These are phyloP conservation scores for Macrostomum lignano DNA, from an alignment of 1,140 invertebrate species.

Conservation along the genomic window DNA sequence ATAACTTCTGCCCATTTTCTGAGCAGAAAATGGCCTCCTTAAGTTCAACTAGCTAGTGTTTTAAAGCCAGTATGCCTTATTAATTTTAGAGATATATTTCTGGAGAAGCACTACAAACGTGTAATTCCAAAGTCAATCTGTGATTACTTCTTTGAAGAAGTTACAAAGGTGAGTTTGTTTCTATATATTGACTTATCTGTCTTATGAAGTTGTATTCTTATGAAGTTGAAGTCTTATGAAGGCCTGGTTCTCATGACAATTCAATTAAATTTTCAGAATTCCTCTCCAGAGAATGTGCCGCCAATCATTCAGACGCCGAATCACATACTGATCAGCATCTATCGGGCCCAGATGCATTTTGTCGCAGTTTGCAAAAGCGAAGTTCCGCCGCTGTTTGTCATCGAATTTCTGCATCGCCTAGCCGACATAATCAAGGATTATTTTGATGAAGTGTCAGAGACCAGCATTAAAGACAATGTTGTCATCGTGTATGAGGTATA, in stretches of 20 bases:
- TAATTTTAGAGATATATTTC: slow-evolving; percentile 83
- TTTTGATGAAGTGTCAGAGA: slow-evolving; percentile 78
- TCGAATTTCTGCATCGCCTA: slow-evolving; percentile 86
- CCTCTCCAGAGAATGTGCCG: too few relatives aligned
- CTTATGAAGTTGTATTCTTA: slow-evolving; percentile 62
- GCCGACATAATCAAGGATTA: slow-evolving; percentile 88
- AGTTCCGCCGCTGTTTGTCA: slow-evolving; percentile 82
- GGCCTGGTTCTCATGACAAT: too few relatives aligned
- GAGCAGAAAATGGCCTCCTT: too few relatives aligned
- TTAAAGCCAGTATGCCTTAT: too few relatives aligned
- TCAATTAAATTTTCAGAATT: too few relatives aligned
- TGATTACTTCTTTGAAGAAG: slow-evolving; percentile 95
- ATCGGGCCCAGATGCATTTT: slow-evolving; percentile 64
- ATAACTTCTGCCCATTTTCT: too few relatives aligned
- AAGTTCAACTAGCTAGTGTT: too few relatives aligned
- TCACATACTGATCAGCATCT: slow-evolving; percentile 83
- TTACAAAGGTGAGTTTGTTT: background rate
- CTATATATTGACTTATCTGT: background rate
- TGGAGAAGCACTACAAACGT: slow-evolving; percentile 98
- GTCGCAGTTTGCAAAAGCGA: slow-evolving; percentile 84
- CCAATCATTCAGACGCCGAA: slow-evolving; percentile 85
- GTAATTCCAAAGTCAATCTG: slow-evolving; percentile 82
- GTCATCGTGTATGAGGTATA: slow-evolving; percentile 91
- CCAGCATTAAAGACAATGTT: slow-evolving; percentile 89
- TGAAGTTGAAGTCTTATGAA: too few relatives aligned